phyloP scores from a whole-genome alignment of 2,888 invertebrate genomes.

The Galeopsomyia nigrocyanea region DNA sequence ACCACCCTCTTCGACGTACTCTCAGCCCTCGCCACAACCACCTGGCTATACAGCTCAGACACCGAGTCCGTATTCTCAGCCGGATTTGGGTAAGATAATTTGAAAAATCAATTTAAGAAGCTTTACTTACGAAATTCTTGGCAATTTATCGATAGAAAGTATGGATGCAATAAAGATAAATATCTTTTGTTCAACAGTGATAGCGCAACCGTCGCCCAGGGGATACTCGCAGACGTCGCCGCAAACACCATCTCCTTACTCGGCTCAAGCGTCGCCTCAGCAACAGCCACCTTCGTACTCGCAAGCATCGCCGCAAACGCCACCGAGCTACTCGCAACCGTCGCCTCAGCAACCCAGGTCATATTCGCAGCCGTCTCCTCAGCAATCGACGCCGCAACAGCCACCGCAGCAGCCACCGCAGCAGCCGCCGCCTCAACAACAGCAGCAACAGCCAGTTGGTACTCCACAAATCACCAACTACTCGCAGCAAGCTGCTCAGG shows the following conservation, averaged over 20 bases:
- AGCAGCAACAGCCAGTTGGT: slow-evolving; percentile 39
- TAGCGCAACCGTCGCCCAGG: slow-evolving; percentile 58
- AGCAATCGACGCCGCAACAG: slow-evolving; percentile 51
- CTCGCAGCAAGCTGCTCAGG: slow-evolving; percentile 52
- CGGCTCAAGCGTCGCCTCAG: slow-evolving; percentile 66
- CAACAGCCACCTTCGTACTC: slow-evolving; percentile 64
- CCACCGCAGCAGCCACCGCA: slow-evolving; percentile 56
- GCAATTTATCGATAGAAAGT: slow-evolving; percentile 47
- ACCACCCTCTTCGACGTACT: slow-evolving; percentile 64
- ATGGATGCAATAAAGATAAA: background rate
- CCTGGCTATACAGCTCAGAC: slow-evolving; percentile 59
- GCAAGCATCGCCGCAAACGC: slow-evolving; percentile 63
- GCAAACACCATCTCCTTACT: slow-evolving; percentile 67
- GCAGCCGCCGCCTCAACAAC: slow-evolving; percentile 56
- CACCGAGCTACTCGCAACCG: slow-evolving; percentile 69
- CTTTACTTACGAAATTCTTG: too few species aligned
- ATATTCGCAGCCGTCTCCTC: slow-evolving; percentile 49
- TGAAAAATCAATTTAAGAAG: slow-evolving; percentile 18
- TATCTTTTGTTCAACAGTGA: slow-evolving; percentile 25
- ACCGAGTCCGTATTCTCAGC: slow-evolving; percentile 56
- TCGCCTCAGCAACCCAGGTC: slow-evolving; percentile 57
- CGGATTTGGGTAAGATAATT: slow-evolving; percentile 42
- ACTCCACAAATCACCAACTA: slow-evolving; percentile 36
- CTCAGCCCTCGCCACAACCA: slow-evolving; percentile 55
- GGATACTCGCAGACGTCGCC: slow-evolving; percentile 59